Percentiles rank a stretch among this genome's conserved stretches.
Conservation (phyloP, 2,113 vertebrate genomes). For the pig (Sus scrofa) region DNA sequence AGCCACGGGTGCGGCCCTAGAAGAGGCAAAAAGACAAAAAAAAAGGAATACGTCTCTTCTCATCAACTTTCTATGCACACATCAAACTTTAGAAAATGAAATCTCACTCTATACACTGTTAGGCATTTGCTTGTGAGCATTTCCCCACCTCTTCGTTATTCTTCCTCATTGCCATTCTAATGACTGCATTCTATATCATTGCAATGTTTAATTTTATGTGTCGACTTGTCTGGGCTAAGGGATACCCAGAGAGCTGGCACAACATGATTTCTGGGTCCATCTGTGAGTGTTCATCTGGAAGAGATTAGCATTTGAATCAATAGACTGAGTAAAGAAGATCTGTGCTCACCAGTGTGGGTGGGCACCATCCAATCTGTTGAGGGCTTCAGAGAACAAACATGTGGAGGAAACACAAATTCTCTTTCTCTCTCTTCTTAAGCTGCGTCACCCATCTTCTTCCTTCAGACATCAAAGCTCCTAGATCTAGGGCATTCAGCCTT, state of each 20-base stretch:
- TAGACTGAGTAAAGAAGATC: not conserved
- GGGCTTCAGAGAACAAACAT: not conserved
- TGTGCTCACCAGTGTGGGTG: not conserved
- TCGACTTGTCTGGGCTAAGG: not conserved
- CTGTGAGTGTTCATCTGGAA: not conserved
- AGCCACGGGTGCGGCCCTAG: too few species aligned
- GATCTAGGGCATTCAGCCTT: not conserved
- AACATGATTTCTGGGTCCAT: not conserved
- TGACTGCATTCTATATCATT: not conserved
- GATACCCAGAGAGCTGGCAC: not conserved
- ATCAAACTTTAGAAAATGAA: slow-evolving; percentile 21
- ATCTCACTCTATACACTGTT: not conserved
- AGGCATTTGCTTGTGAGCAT: not conserved
- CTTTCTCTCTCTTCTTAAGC: not conserved
- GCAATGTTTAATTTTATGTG: not conserved
- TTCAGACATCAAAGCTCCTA: not conserved
- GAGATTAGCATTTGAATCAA: slow-evolving; percentile 4
- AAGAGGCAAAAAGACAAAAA: too few species aligned
- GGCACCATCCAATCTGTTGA: not conserved
- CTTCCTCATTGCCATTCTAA: not conserved
- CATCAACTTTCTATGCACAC: not conserved
- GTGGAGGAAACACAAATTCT: not conserved
- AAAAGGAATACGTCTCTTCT: too few species aligned
- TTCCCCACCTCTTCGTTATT: slow-evolving; percentile 6
- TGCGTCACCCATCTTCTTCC: not conserved